Percentiles rank a stretch among this genome's conserved stretches.
Evolutionary conservation across 2,797 vertebrate species (phyloP).

Genomic region (Pseudomugil tenellus): DNA sequence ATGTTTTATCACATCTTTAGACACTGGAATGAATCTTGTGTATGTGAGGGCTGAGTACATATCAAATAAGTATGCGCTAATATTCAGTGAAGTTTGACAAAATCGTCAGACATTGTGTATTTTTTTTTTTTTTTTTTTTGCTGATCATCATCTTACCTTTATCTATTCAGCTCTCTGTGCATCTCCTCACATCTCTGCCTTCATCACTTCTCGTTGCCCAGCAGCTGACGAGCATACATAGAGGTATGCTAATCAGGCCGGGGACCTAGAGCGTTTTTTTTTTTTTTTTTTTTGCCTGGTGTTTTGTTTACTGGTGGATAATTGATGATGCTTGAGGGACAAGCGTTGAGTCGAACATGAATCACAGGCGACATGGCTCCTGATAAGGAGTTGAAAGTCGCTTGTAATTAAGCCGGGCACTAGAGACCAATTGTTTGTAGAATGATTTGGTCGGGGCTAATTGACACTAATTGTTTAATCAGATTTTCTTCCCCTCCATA

Average conservation of each 20-base stretch:
- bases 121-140: background rate
- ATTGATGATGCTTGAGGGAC: constrained; percentile 99
- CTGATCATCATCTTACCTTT: constrained; percentile 23
- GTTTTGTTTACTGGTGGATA: constrained; percentile 97
- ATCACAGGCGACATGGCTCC: constrained; percentile 90
- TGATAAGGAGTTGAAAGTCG: constrained; percentile 98
- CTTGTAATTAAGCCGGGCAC: constrained; percentile 98
- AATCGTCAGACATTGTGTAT: too few relatives aligned
- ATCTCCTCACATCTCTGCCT: constrained; percentile 60
- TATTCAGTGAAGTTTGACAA: constrained; percentile 4
- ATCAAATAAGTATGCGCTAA: background rate
- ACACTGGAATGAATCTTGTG: background rate
- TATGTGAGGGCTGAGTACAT: constrained; percentile 2
- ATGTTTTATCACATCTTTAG: constrained; percentile 22
- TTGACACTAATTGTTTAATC: constrained; percentile 99
- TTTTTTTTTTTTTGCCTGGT: constrained; percentile 83
- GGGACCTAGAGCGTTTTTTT: constrained; percentile 53
- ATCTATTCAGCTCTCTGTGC: constrained; percentile 41
- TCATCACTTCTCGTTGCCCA: constrained; percentile 66
- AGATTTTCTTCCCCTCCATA: constrained; percentile 92
- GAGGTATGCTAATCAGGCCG: constrained; percentile 83
- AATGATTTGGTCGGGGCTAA: constrained; percentile 98
- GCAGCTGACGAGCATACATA: constrained; percentile 74
- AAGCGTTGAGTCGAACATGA: constrained; percentile 94
- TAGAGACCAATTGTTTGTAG: constrained; percentile 99